A percentile compares a stretch with the other conserved stretches of the same genome.
Conservation (phyloP, 2,113 vertebrate genomes). For the Ailuropoda melanoleuca region DNA sequence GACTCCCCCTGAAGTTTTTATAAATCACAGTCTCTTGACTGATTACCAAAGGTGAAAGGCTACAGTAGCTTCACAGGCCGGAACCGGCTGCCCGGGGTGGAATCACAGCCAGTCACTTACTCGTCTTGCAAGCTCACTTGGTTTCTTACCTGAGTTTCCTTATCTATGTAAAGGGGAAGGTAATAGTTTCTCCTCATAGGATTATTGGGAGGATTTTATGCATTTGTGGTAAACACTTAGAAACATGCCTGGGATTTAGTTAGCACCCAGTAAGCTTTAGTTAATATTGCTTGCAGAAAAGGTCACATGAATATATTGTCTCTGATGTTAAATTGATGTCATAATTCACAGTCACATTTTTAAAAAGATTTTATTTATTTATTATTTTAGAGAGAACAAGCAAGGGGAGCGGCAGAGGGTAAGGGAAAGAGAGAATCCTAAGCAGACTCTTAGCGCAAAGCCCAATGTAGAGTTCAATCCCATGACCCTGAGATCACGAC, state of each 20-base stretch:
- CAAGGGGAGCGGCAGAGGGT: not conserved
- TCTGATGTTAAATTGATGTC: not conserved
- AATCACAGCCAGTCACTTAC: accelerated
- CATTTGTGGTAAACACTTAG: not conserved
- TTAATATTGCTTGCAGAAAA: not conserved
- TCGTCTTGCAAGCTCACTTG: not conserved
- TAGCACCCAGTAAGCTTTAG: not conserved
- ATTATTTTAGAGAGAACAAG: not conserved
- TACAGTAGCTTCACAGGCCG: not conserved
- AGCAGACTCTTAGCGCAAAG: not conserved
- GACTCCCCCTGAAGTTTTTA: no score
- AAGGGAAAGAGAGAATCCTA: not conserved
- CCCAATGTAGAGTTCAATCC: not conserved
- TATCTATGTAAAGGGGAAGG: not conserved
- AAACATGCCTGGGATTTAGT: not conserved
- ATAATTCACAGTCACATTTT: not conserved
- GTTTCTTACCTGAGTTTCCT: not conserved
- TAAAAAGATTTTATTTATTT: not conserved
- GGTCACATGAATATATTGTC: not conserved
- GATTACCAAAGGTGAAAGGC: no score
- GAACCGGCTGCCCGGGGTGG: accelerated
- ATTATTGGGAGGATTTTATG: not conserved
- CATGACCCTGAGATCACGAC: not conserved
- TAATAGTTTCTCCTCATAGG: not conserved
- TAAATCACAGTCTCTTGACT: not conserved